These are phyloP conservation scores for Gallinago stenura DNA, from an alignment of 2,797 vertebrate species.

Conservation along the genomic window DNA sequence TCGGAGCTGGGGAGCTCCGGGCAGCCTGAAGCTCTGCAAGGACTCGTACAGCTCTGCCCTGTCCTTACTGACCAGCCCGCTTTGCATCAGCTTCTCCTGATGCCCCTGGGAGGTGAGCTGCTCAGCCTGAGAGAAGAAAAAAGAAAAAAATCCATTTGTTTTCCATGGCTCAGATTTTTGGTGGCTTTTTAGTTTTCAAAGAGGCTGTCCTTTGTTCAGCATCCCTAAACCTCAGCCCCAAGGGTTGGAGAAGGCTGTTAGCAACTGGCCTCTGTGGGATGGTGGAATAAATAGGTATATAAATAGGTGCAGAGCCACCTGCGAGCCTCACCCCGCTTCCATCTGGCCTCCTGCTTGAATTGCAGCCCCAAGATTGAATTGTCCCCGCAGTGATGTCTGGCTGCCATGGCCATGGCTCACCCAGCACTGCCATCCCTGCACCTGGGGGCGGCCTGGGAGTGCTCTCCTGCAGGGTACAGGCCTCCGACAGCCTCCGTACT, in stretches of 20 bases:
- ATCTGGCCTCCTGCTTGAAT: background rate
- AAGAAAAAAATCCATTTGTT: background rate
- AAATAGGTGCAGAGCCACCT: background rate
- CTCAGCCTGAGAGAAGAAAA: background rate
- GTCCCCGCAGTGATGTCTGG: rapidly evolving
- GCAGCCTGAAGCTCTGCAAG: background rate
- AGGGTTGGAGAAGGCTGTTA: background rate
- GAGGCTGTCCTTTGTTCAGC: background rate
- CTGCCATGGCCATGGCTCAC: background rate
- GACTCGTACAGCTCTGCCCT: background rate
- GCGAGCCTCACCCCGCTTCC: background rate
- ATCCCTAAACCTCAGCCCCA: background rate
- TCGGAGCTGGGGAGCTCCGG: background rate
- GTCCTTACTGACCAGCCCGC: background rate
- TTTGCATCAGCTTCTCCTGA: background rate
- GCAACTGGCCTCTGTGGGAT: background rate
- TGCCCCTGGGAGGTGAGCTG: background rate
- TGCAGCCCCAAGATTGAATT: background rate
- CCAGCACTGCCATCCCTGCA: rapidly evolving
- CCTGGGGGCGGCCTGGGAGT: rapidly evolving
- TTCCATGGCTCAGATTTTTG: background rate
- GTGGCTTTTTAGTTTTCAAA: background rate
- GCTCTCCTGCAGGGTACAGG: background rate
- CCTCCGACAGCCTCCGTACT: rapidly evolving
- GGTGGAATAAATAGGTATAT: background rate